Percentiles rank a stretch among this genome's conserved stretches.
phyloP scores from a whole-genome alignment of 2,888 invertebrate species.

The Agriopis aurantiaria region DNA sequence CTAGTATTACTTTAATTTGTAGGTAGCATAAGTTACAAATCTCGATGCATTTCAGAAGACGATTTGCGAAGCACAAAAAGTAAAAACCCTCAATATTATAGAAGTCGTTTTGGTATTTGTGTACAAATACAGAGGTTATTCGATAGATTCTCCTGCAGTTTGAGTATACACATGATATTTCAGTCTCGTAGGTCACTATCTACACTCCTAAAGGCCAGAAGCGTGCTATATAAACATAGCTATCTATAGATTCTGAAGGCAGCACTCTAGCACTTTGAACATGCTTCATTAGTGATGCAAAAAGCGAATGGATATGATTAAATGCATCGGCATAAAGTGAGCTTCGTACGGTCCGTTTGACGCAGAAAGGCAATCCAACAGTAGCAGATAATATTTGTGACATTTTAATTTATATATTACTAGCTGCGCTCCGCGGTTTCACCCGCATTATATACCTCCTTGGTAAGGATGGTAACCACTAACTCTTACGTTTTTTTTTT shows the following conservation, averaged over 20 bases:
- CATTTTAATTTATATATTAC: background rate
- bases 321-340: constrained; percentile 31
- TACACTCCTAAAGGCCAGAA: constrained; percentile 34
- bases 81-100: too few relatives aligned
- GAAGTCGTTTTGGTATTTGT: too few relatives aligned
- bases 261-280: constrained; percentile 3
- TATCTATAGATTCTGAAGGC: constrained; percentile 12
- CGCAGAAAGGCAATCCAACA: constrained; percentile 25
- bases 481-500: too few relatives aligned
- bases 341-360: constrained; percentile 33
- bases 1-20: too few relatives aligned
- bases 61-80: too few relatives aligned
- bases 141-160: background rate
- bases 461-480: too few relatives aligned
- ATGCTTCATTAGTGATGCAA: constrained; percentile 39
- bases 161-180: constrained; percentile 29
- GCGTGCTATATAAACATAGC: constrained; percentile 30
- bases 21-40: too few relatives aligned
- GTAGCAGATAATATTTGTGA: constrained; percentile 8
- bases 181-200: constrained; percentile 35
- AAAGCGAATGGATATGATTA: constrained; percentile 37
- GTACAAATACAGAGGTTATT: too few relatives aligned
- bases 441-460: too few relatives aligned
- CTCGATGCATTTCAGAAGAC: too few relatives aligned
- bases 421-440: too few relatives aligned